Evolutionary conservation across 2,888 invertebrate genomes (phyloP).

Genomic region (Ochlodes sylvanus): DNA sequence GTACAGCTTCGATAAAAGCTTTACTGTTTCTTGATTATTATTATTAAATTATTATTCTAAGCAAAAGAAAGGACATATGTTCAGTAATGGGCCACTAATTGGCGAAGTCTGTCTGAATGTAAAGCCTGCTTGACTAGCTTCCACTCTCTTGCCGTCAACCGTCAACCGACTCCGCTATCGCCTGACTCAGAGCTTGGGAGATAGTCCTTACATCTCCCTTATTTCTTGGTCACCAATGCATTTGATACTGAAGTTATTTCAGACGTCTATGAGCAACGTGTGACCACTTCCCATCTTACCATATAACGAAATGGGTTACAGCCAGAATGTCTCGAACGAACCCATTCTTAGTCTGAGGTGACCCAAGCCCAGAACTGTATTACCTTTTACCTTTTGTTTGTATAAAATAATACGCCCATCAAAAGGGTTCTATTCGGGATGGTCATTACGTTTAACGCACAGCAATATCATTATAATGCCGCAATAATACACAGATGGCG

Average conservation of each 20-base stretch:
- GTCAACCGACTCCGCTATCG: too few relatives aligned
- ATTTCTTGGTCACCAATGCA: too few relatives aligned
- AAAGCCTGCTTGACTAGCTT: too few relatives aligned
- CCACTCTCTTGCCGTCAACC: too few relatives aligned
- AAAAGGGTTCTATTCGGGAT: constrained; percentile 13
- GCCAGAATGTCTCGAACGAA: background rate
- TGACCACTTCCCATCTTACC: too few relatives aligned
- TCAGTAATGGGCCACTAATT: too few relatives aligned
- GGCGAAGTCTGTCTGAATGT: too few relatives aligned
- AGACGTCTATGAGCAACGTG: too few relatives aligned
- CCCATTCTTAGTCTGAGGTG: background rate
- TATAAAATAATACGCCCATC: constrained; percentile 13
- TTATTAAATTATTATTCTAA: background rate
- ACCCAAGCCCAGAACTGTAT: background rate
- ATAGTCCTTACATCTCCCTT: too few relatives aligned
- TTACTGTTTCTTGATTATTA: background rate
- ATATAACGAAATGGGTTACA: background rate
- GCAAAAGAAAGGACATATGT: too few relatives aligned
- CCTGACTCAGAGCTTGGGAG: too few relatives aligned
- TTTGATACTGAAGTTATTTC: too few relatives aligned
- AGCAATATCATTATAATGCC: constrained; percentile 29
- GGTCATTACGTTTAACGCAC: constrained; percentile 34
- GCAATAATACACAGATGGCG: constrained; percentile 30
- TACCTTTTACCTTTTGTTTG: constrained; percentile 11
- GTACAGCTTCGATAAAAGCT: constrained; percentile 1